Evolutionary conservation across 2,888 invertebrate genomes (phyloP), one percentile per base, ranked within the genome.

Genomic region (Agrilus mali): DNA sequence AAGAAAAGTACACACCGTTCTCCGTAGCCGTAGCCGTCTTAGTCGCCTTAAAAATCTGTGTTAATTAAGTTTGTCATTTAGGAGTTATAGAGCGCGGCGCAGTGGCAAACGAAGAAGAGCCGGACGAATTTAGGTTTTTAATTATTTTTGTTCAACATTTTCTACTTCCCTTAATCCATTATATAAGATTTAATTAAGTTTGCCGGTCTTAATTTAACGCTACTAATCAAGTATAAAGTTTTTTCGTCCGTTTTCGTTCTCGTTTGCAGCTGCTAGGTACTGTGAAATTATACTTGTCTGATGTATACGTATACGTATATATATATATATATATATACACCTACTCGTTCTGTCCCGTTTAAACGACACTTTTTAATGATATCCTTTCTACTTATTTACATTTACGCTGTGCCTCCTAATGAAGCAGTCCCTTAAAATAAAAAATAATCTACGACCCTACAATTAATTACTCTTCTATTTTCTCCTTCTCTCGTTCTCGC

Each of bases 131-230:
- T 66, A 64, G 67, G 66, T 68, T 67, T 67, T 68, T 68, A 68
- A 68, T 68, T 68, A 68, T 67, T 68, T 67, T 66, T 68, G 67
- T 67, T 66, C 66, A 64, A 66, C 66, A 65, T 67, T 67, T 68
- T 66, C 66, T 27, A 27, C 27, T 27, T 66, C 67, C 66, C 65
- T 67, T 65, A 67, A 66, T 67, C 67, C 68, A 67, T 68, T 68
- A 68, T 68, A 67, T 67, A 63, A 68, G 67, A 67, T 68, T 67
- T 67, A 68, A 67, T 68, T 67, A 68, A 67, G 68, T 66, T 66
- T 65, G 64, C 60, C 63, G 62, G 62, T 63, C 66, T 66, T 66
- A 67, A 67, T 67, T 67, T 67, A 67, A 67, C 67, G 67, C 66
- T 67, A 66, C 67, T 67, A 67, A 67, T 67, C 67, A 67, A 67